Base-by-base conservation (phyloP, 2,888 invertebrate genomes). In the Diarsia brunnea region DNA sequence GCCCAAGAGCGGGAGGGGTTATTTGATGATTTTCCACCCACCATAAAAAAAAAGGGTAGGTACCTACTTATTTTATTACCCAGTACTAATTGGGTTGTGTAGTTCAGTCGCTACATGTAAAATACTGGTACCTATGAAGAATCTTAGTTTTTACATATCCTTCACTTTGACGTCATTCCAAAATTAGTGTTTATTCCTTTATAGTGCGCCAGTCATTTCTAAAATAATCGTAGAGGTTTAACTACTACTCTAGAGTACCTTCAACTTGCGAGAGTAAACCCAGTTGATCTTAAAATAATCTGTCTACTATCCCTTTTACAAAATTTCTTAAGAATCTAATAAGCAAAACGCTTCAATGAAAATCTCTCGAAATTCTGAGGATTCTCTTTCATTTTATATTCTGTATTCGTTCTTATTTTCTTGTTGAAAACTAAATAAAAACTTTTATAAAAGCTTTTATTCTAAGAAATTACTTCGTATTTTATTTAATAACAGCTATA, bases 331-430 rank as follows among this genome's bases (percentile, higher is more conserved):
- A n/a, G 12, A 47, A 31, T 47, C 14, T 3, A 47, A 27, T 14
- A 27, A 0, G 8, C 53, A 24, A 55, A 38, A n/a, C 11, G 31
- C 1, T 78, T 63, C 12, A 10, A 51, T 69, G 14, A 63, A 55
- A 49, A 2, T 7, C 14, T 45, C 16, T 45, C 21, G 24, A 51
- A 43, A 55, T 24, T 43, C 31, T 45, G 63, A 43, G 63, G 49
- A 78, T 45, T 49, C 43, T 21, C 4, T 0, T 70, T 24, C 1
- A 63, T 55, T 78, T 64, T 12, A 55, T 47, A 55, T 55, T 24
- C 11, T 55, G 16, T 49, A 38, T 38, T 14, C 27, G 47, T 47
- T 12, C 21, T 12, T 4, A 55, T 43, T 47, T 45, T 68, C 31
- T n/a, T 76, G n/a, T 45, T n/a, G 12, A 53, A 74, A 51, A 68